phyloP scores from a whole-genome alignment of 2,888 invertebrate species.

The Diplazon laetatorius region DNA sequence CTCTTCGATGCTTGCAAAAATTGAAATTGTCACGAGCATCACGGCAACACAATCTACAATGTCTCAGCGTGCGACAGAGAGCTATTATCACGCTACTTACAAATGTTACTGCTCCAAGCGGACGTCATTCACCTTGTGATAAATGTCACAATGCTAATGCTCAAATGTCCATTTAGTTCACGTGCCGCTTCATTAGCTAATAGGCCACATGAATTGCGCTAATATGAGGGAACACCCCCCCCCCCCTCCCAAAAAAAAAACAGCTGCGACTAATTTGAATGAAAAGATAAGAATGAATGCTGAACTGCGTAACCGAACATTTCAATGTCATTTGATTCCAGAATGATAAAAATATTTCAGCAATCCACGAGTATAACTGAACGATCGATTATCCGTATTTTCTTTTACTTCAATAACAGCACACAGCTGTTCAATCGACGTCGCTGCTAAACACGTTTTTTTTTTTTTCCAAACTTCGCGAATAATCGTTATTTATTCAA shows the following conservation, averaged over 20 bases:
- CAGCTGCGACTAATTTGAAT: background rate
- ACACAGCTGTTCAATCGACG: conserved; percentile 14
- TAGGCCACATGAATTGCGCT: too few species aligned
- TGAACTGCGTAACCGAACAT: background rate
- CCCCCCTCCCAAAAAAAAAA: too few species aligned
- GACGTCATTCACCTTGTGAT: too few species aligned
- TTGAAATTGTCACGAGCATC: background rate
- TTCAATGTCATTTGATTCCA: background rate
- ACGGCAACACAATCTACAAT: conserved; percentile 17
- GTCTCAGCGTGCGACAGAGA: background rate
- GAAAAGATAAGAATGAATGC: background rate
- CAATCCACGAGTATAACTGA: background rate
- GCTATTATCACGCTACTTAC: conserved; percentile 8
- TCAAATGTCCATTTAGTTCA: too few species aligned
- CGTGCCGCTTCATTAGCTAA: too few species aligned
- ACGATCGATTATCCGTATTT: too few species aligned
- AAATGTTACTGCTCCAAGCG: background rate
- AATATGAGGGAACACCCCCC: too few species aligned
- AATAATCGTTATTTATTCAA: too few species aligned
- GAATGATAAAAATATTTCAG: background rate
- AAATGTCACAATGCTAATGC: too few species aligned
- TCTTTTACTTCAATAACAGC: background rate
- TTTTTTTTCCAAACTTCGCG: too few species aligned
- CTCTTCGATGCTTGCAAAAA: background rate
- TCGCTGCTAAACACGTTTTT: background rate